Evolutionary conservation across 2,888 invertebrate genomes (phyloP), one percentile per base, ranked within the genome.

Genomic region (Caenorhabditis uteleia): DNA sequence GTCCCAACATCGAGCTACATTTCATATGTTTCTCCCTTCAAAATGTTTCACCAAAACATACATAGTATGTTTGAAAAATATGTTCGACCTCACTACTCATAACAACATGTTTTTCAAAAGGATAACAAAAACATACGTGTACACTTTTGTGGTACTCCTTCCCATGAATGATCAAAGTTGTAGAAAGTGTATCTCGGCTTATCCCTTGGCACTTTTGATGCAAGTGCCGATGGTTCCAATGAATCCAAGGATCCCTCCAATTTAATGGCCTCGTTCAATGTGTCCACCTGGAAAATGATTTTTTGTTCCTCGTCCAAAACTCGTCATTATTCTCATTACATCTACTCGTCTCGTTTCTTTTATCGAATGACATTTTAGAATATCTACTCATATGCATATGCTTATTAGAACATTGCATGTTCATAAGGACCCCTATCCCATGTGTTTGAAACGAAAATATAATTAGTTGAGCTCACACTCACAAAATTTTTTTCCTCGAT

Each of bases 151-250:
- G 90, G 91, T 83, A 93, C 93, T 25, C 93, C 93, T 85, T 95
- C 95, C 82, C 93, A 91, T 0, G 91, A 90, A 84, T 97, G 95
- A 78, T 90, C 90, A 85, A 92, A 95, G 76, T 89, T 88, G 83
- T 89, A 93, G 29, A 97, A 86, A 2, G 75, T 75, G 60, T 75
- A 75, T 53, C 75, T 49, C 25, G 92, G 92, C 77, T 88, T 87
- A 79, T 94, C 91, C 31, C 88, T 87, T 6, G 97, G 95, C 68
- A 97, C 89, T 84, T 90, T 89, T 1, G 88, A 87, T 0, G 90
- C 89, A 64, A 98, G 85, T 77, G 90, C 89, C 26, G 87, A 85
- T 34, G 91, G 83, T 6, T 88, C 85, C 61, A 92, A 88, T 72
- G 88, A 88, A 25, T 88, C 88, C 33, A 88, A 88, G 14, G 90